Conservation (phyloP, 2,113 vertebrate genomes). For the Mobula hypostoma region DNA sequence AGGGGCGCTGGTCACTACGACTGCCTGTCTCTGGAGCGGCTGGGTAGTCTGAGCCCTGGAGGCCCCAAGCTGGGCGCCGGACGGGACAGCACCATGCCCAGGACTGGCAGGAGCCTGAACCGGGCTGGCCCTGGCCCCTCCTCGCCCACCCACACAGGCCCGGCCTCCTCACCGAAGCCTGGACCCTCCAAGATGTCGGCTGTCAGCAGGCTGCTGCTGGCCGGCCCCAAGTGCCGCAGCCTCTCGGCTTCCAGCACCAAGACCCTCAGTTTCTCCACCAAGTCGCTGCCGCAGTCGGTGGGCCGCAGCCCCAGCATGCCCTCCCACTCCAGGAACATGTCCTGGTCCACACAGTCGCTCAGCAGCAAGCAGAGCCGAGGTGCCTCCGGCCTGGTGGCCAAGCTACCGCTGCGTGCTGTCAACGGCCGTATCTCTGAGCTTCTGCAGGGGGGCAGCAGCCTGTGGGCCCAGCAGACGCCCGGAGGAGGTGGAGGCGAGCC, state of each 20-base stretch:
- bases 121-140: constrained; percentile 59
- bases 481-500: constrained; percentile 47
- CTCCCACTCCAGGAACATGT: constrained; percentile 72
- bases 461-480: constrained; percentile 53
- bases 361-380: constrained; percentile 63
- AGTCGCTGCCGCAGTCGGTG: constrained; percentile 79
- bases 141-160: constrained; percentile 55
- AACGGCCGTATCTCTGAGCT: constrained; percentile 91
- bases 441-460: constrained; percentile 67
- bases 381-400: constrained; percentile 72
- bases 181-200: constrained; percentile 85
- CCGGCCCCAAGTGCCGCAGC: constrained; percentile 80
- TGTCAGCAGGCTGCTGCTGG: constrained; percentile 88
- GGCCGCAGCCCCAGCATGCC: constrained; percentile 80
- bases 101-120: constrained; percentile 70
- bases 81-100: constrained; percentile 83
- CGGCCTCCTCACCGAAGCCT: constrained; percentile 66
- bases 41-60: constrained; percentile 73
- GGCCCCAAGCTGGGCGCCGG: constrained; percentile 61
- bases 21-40: constrained; percentile 83
- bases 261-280: constrained; percentile 91
- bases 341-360: constrained; percentile 93
- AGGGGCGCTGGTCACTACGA: constrained; percentile 72
- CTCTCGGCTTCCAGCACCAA: constrained; percentile 85
- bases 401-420: constrained; percentile 79